These are phyloP conservation scores for Metopia argyrocephala DNA, from an alignment of 2,888 invertebrate genomes.

Conservation along the genomic window DNA sequence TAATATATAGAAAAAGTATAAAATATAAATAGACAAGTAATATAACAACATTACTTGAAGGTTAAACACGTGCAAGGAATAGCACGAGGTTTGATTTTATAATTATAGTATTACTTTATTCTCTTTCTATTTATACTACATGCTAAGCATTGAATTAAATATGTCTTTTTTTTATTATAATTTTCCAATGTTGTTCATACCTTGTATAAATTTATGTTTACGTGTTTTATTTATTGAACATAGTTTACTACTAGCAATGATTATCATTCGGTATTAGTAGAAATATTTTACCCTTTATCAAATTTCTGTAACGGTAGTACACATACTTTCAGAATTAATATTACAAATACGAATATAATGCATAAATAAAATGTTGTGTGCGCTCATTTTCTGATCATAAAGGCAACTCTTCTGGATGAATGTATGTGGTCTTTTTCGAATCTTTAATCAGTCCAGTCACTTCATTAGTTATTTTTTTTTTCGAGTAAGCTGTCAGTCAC, in stretches of 20 bases:
- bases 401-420: too few species aligned
- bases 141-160: neutral
- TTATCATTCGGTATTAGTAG: too few species aligned
- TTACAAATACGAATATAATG: too few species aligned
- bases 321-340: too few species aligned
- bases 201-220: neutral
- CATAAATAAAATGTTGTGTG: too few species aligned
- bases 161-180: neutral
- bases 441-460: too few species aligned
- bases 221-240: neutral
- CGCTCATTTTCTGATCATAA: too few species aligned
- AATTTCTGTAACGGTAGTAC: too few species aligned
- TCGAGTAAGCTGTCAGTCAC: too few species aligned
- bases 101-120: conserved; percentile 10
- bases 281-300: too few species aligned
- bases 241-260: neutral
- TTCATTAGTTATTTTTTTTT: too few species aligned
- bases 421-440: too few species aligned
- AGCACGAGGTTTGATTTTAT: conserved; percentile 42
- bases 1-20: conserved; percentile 1
- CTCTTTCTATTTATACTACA: conserved; percentile 3
- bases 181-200: neutral
- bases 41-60: conserved; percentile 49
- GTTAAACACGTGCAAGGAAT: conserved; percentile 59
- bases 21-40: conserved; percentile 28